Evolutionary conservation across 2,113 vertebrate species (phyloP).

Genomic region (Amphilophus citrinellus): DNA sequence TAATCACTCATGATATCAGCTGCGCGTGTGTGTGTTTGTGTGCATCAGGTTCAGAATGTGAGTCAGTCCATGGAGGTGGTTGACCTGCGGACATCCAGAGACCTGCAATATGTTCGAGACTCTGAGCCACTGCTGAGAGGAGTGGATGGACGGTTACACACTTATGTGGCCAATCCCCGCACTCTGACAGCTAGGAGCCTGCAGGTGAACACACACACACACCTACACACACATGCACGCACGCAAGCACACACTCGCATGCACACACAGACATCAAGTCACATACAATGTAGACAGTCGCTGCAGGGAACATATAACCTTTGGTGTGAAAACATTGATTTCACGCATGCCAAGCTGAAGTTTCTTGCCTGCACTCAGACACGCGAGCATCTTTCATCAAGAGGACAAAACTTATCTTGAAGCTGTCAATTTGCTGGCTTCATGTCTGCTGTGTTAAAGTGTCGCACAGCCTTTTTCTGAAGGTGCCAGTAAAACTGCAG

Average conservation of each 20-base stretch:
- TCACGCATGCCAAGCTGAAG: slow-evolving; percentile 63
- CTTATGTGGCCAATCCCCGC: slow-evolving; percentile 87
- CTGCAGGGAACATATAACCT: slow-evolving; percentile 62
- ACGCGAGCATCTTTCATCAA: slow-evolving; percentile 35
- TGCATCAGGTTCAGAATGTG: slow-evolving; percentile 93
- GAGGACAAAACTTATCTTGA: slow-evolving; percentile 45
- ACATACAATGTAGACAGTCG: slow-evolving; percentile 17
- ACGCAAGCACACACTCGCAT: slow-evolving; percentile 3
- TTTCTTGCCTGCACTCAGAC: slow-evolving; percentile 48
- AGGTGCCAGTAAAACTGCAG: slow-evolving; percentile 33
- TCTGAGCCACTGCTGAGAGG: slow-evolving; percentile 93
- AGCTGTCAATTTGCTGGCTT: slow-evolving; percentile 44
- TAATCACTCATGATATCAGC: slow-evolving; percentile 7
- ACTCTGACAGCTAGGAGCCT: slow-evolving; percentile 85
- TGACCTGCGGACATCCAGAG: slow-evolving; percentile 92
- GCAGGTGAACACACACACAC: slow-evolving; percentile 81
- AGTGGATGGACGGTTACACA: slow-evolving; percentile 91
- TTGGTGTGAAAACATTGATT: slow-evolving; percentile 76
- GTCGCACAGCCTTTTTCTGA: slow-evolving; percentile 1
- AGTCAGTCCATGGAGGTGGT: slow-evolving; percentile 95
- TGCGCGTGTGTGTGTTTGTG: slow-evolving; percentile 32
- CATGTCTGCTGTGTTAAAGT: slow-evolving; percentile 25
- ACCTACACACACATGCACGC: slow-evolving; percentile 9
- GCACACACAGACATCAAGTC: slow-evolving; percentile 6
- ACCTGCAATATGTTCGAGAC: slow-evolving; percentile 95